These are phyloP conservation scores for Cataglyphis albicans DNA, from an alignment of 2,888 invertebrate species.

Conservation along the genomic window DNA sequence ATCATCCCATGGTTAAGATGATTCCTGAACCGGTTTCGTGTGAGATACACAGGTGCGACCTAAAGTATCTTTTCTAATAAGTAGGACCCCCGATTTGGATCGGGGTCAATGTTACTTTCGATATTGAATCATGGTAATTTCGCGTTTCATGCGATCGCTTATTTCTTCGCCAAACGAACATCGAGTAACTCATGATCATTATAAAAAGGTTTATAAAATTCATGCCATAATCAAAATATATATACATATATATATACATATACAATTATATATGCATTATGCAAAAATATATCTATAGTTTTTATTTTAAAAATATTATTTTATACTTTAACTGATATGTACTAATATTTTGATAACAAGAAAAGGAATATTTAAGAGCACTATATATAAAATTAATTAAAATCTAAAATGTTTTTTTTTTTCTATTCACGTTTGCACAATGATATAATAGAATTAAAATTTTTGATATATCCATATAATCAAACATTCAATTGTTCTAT, in stretches of 20 bases:
- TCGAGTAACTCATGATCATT: neutral
- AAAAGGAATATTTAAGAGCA: no score
- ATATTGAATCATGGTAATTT: neutral
- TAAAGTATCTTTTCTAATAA: constrained; percentile 43
- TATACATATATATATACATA: neutral
- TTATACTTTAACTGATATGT: neutral
- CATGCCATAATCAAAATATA: neutral
- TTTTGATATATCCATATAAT: no score
- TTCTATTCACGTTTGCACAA: no score
- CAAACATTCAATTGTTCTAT: no score
- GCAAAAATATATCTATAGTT: neutral
- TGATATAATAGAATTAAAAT: no score
- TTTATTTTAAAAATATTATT: neutral
- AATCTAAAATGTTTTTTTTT: no score
- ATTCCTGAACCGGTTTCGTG: constrained; percentile 16
- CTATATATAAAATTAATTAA: no score
- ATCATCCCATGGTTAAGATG: constrained; percentile 61
- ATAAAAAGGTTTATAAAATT: neutral
- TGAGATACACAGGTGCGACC: constrained; percentile 37
- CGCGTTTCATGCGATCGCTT: neutral
- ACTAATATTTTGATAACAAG: no score
- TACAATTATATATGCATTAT: neutral
- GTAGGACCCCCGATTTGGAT: constrained; percentile 28
- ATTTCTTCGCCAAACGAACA: neutral
- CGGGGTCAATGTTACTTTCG: constrained; percentile 37